Conservation (phyloP, 2,888 invertebrate genomes). For the Hypercompe scribonia region DNA sequence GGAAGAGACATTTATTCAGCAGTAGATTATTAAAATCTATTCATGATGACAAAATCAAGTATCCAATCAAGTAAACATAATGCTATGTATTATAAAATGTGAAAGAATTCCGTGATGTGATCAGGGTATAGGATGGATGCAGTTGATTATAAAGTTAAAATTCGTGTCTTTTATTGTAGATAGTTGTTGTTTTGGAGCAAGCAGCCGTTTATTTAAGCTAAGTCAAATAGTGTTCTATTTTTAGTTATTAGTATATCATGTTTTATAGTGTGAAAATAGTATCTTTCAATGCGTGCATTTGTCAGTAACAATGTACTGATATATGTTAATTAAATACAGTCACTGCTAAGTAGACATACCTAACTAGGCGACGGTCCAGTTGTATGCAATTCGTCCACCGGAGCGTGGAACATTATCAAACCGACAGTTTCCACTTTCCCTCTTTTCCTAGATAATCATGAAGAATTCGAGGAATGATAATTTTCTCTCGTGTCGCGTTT, state of each 20-base stretch:
- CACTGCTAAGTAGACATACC: not conserved
- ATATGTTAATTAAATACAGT: not conserved
- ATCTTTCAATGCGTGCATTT: not conserved
- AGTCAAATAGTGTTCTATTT: not conserved
- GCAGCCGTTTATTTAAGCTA: not conserved
- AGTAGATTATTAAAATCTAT: too few relatives aligned
- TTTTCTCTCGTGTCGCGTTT: constrained; percentile 52
- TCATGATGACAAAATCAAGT: too few relatives aligned
- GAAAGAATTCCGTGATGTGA: too few relatives aligned
- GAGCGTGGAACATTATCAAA: constrained; percentile 55
- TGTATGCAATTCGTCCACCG: constrained; percentile 45
- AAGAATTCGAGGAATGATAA: constrained; percentile 54
- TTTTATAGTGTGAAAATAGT: not conserved
- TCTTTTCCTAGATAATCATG: constrained; percentile 69
- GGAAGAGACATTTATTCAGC: too few relatives aligned
- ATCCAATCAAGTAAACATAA: too few relatives aligned
- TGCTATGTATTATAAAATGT: too few relatives aligned
- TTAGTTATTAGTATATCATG: not conserved
- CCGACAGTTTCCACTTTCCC: constrained; percentile 69
- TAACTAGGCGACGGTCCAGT: not conserved
- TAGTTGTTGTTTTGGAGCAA: too few relatives aligned
- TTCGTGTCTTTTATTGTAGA: too few relatives aligned
- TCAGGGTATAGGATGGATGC: too few relatives aligned
- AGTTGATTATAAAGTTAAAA: too few relatives aligned
- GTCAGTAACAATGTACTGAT: not conserved